Evolutionary conservation across 2,888 invertebrate species (phyloP), one percentile per base, ranked within the genome.

Genomic region (Synergus laeviventris): DNA sequence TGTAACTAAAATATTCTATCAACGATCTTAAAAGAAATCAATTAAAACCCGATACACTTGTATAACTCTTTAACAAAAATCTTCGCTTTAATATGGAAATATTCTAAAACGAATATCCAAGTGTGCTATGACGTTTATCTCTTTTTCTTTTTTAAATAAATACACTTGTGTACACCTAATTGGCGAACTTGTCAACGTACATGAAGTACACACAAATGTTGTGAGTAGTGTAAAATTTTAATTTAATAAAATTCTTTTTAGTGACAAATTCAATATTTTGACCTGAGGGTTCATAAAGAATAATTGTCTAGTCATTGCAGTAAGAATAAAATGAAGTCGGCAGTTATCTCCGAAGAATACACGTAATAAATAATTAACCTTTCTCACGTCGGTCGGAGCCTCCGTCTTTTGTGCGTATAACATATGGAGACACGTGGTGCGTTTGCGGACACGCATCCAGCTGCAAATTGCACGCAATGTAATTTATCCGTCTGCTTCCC

Each of bases 351-450:
- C 11, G 4, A 39, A 64, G 62, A 39, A 64, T 38, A 38, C 14
- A 42, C 38, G 64, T 64, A 42, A 64, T 39, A 64, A 21, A 64
- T 42, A 42, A 24, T 24, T 59, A 64, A 42, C 21, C 14, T 64
- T 39, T 64, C 64, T 38, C 38, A 16, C 11, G 18, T 9, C 11
- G 62, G 62, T 21, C 18, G 39, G 21, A 42, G 24, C 21, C 18
- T 11, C 38, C 39, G 21, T 24, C 64, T 64, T 64, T 64, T 64
- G 64, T 64, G 21, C 64, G 21, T 36, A 42, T 21, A 64, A 16
- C 42, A 64, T 64, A 42, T 64, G 64, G 64, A 42, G 42, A 42
- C 64, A 39, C 64, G 21, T 64, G 60, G 64, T 24, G 7, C 14
- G 12, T 64, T 64, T 64, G 21, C 21, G 64, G 39, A 42, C 39